These are phyloP conservation scores for Beroe ovata DNA, from an alignment of 37 sponge, comb jelly and placozoan genomes.

Conservation along the genomic window DNA sequence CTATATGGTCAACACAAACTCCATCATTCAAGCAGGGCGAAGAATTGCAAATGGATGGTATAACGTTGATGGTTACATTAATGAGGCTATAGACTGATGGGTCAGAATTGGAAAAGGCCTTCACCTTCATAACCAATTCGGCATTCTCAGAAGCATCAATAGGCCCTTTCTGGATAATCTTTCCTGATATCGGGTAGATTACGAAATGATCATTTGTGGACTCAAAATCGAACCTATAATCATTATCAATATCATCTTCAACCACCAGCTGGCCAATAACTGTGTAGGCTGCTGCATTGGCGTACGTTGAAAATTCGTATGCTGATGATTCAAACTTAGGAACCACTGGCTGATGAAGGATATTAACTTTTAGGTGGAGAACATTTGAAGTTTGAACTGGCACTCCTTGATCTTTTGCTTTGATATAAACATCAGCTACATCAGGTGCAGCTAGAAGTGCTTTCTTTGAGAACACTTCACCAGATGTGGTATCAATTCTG, in stretches of 20 bases:
- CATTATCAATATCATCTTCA: neutral
- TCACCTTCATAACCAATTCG: neutral
- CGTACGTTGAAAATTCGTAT: constrained; percentile 1
- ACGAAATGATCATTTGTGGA: neutral
- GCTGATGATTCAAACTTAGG: neutral
- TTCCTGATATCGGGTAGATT: constrained; percentile 15
- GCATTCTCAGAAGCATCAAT: neutral
- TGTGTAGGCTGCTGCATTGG: constrained; percentile 3
- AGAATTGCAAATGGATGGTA: constrained; percentile 19
- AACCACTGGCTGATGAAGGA: neutral
- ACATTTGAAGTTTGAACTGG: neutral
- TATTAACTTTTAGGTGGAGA: neutral
- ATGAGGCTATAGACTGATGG: neutral
- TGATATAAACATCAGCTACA: neutral
- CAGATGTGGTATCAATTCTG: neutral
- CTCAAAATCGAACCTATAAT: neutral
- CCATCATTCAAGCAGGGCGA: constrained; percentile 15
- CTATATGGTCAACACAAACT: constrained; percentile 11
- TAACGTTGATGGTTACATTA: neutral
- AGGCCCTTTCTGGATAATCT: neutral
- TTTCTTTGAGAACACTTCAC: neutral
- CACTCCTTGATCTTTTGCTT: constrained; percentile 8
- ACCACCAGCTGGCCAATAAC: neutral
- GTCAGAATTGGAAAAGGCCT: neutral
- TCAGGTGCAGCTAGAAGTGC: neutral